Conservation (phyloP, 1,140 invertebrate genomes). For the Drosophila rufa region DNA sequence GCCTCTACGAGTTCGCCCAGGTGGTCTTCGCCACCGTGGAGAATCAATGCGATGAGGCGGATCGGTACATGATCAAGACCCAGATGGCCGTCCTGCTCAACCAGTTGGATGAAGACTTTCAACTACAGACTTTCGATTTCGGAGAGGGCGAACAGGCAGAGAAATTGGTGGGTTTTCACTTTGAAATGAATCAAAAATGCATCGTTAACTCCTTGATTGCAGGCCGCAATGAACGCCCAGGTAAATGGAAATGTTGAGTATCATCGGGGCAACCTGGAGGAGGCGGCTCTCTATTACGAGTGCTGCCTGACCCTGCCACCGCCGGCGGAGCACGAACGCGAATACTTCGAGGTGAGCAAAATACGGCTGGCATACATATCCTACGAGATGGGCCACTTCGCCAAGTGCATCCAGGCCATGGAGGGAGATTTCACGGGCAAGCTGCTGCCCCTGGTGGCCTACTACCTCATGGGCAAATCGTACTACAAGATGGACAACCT, state of each 20-base stretch:
- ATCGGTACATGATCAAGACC: constrained; percentile 57
- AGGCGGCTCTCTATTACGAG: constrained; percentile 45
- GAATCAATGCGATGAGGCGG: constrained; percentile 27
- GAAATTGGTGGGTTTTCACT: constrained; percentile 11
- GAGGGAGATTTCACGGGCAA: background rate
- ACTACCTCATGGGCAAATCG: constrained; percentile 60
- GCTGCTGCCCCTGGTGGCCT: constrained; percentile 9
- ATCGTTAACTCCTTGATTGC: background rate
- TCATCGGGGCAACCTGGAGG: constrained; percentile 24
- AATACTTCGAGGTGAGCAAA: constrained; percentile 44
- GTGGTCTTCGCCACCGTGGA: constrained; percentile 52
- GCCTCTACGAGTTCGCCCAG: constrained; percentile 67
- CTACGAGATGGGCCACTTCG: constrained; percentile 40
- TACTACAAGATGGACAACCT: constrained; percentile 50
- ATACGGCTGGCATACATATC: constrained; percentile 59
- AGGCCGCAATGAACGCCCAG: constrained; percentile 45
- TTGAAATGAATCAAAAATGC: background rate
- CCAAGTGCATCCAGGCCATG: constrained; percentile 36
- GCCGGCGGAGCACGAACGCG: background rate
- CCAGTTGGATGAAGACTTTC: constrained; percentile 25
- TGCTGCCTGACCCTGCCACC: background rate
- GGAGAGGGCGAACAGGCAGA: constrained; percentile 3
- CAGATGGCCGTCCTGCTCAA: constrained; percentile 52
- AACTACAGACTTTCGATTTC: constrained; percentile 8
- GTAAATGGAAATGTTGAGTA: constrained; percentile 74